These are phyloP conservation scores for Haemorhous mexicanus DNA, from an alignment of 2,113 vertebrate species.

Conservation along the genomic window DNA sequence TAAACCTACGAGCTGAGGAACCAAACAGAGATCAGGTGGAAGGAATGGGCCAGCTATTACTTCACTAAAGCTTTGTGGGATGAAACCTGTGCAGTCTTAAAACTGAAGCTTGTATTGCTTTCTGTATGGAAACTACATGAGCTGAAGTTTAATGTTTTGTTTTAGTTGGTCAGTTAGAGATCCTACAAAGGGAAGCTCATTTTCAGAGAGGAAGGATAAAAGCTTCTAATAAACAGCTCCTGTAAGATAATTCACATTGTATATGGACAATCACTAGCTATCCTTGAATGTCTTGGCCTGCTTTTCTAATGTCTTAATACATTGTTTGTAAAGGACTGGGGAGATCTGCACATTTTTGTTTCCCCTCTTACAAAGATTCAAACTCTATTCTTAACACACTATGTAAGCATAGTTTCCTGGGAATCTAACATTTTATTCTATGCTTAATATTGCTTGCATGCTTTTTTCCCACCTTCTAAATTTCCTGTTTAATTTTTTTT, in stretches of 20 bases:
- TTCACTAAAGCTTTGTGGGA: not conserved
- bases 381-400: not conserved
- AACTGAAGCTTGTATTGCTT: not conserved
- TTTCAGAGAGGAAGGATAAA: not conserved
- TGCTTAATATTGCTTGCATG: not conserved
- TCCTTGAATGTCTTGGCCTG: not conserved
- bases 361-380: not conserved
- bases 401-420: fast-evolving
- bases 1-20: not conserved
- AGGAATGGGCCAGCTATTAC: not conserved
- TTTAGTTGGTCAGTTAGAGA: not conserved
- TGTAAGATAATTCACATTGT: not conserved
- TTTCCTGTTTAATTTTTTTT: not conserved
- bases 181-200: not conserved
- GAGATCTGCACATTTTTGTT: not conserved
- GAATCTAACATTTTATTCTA: not conserved
- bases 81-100: not conserved
- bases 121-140: not conserved
- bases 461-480: not conserved
- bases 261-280: not conserved
- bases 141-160: not conserved
- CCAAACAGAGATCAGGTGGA: not conserved
- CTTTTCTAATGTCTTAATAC: not conserved
- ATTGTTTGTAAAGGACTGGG: not conserved
- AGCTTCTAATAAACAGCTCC: not conserved